Conservation (phyloP, 1,140 invertebrate species). For the Drosophila simulans region DNA sequence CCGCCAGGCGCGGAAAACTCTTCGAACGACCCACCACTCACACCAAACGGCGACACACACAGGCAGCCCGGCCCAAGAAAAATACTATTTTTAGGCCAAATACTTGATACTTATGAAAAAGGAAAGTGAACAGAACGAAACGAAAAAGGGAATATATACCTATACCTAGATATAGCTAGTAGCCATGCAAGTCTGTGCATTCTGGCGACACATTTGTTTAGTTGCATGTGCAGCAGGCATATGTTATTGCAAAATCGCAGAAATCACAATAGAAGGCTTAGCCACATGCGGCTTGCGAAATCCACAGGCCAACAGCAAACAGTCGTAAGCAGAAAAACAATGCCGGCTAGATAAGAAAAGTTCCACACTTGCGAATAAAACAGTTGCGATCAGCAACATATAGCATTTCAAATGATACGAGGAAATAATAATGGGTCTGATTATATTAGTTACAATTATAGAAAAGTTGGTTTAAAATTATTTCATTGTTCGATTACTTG, state of each 20-base stretch:
- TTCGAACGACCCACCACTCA: conserved; percentile 34
- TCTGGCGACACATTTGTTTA: neutral
- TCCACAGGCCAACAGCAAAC: conserved; percentile 4
- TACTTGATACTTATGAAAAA: conserved; percentile 69
- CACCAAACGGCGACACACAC: conserved; percentile 30
- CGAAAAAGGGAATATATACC: conserved; percentile 38
- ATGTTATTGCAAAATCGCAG: conserved; percentile 38
- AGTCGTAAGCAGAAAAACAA: conserved; percentile 13
- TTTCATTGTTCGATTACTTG: too few relatives aligned
- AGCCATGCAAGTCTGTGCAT: conserved; percentile 16
- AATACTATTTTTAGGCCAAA: conserved; percentile 70
- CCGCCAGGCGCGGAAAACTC: conserved; percentile 29
- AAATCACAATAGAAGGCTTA: conserved; percentile 19
- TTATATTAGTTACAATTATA: too few relatives aligned
- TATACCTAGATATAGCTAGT: neutral
- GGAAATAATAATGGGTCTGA: too few relatives aligned
- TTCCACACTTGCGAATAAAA: conserved; percentile 5
- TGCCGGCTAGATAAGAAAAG: conserved; percentile 37
- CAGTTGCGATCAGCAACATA: conserved; percentile 3
- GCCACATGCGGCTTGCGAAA: conserved; percentile 37
- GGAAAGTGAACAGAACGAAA: conserved; percentile 62
- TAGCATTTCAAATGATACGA: neutral
- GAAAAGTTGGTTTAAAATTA: too few relatives aligned
- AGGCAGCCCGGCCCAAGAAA: conserved; percentile 28
- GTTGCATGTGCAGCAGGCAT: neutral